phyloP scores from a whole-genome alignment of 2,888 invertebrate species.

The Pandemis corylana region DNA sequence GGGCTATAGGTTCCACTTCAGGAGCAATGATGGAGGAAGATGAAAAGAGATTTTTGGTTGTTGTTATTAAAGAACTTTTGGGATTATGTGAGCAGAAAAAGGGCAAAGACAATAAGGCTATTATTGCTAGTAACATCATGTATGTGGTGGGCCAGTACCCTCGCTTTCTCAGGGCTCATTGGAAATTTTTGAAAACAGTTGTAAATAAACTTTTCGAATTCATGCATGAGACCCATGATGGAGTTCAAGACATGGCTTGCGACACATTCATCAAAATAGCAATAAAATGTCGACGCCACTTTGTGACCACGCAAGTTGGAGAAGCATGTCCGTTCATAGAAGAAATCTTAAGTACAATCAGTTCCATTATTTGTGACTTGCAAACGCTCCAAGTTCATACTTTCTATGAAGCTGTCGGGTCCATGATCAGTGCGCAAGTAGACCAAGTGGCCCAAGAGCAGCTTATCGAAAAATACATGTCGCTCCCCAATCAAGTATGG shows the following conservation, averaged over 20 bases:
- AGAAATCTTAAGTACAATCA: constrained; percentile 98
- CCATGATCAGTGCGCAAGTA: constrained; percentile 98
- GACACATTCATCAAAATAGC: constrained; percentile 99
- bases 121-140: constrained; percentile 99
- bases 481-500: constrained; percentile 98
- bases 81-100: constrained; percentile 99
- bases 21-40: constrained; percentile 99
- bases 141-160: constrained; percentile 99
- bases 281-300: constrained; percentile 98
- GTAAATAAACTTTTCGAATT: constrained; percentile 99
- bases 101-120: constrained; percentile 99
- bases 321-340: constrained; percentile 99
- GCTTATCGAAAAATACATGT: constrained; percentile 98
- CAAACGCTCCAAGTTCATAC: constrained; percentile 99
- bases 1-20: constrained; percentile 99
- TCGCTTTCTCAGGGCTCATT: constrained; percentile 98
- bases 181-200: constrained; percentile 99
- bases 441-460: constrained; percentile 96
- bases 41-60: constrained; percentile 99
- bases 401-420: constrained; percentile 99
- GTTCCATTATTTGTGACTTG: constrained; percentile 99
- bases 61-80: constrained; percentile 98
- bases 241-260: constrained; percentile 99
- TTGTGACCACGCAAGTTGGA: constrained; percentile 97
- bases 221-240: constrained; percentile 99